Percentiles rank a stretch among this genome's conserved stretches.
These are phyloP conservation scores for Nycticryphes semicollaris DNA, from an alignment of 2,113 vertebrate genomes.

Conservation along the genomic window DNA sequence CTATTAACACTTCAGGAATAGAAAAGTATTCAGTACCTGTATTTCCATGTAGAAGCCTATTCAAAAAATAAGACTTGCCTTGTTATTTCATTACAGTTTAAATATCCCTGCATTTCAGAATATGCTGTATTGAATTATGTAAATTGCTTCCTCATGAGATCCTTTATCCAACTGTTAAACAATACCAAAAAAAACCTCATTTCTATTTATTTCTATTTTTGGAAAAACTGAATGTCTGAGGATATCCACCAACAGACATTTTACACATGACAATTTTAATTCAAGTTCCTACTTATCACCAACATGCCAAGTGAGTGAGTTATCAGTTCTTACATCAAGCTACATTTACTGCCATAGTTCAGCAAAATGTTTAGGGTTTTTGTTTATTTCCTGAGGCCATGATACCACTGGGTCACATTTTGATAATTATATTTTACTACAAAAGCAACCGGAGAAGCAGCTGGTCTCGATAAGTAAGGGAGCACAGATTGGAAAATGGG, in stretches of 20 bases:
- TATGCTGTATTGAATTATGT: not conserved
- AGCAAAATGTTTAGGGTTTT: not conserved
- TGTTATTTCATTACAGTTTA: not conserved
- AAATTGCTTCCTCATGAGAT: not conserved
- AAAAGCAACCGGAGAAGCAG: not conserved
- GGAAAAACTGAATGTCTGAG: not conserved
- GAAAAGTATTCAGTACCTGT: not conserved
- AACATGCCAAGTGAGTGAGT: not conserved
- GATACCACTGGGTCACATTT: not conserved
- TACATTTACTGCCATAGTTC: not conserved
- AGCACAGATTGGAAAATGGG: conserved; percentile 18
- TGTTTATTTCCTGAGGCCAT: not conserved
- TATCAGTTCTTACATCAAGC: not conserved
- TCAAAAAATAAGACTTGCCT: not conserved
- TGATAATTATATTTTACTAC: not conserved
- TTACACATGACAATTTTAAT: not conserved
- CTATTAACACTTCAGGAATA: not conserved
- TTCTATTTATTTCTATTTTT: not conserved
- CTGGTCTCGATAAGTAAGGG: not conserved
- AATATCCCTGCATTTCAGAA: not conserved
- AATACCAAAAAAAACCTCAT: not conserved
- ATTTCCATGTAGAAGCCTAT: not conserved
- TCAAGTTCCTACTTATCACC: not conserved
- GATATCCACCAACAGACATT: not conserved
- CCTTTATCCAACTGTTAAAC: not conserved